Evolutionary conservation across 1,140 invertebrate genomes (phyloP).

Genomic region (Ips nitidus): DNA sequence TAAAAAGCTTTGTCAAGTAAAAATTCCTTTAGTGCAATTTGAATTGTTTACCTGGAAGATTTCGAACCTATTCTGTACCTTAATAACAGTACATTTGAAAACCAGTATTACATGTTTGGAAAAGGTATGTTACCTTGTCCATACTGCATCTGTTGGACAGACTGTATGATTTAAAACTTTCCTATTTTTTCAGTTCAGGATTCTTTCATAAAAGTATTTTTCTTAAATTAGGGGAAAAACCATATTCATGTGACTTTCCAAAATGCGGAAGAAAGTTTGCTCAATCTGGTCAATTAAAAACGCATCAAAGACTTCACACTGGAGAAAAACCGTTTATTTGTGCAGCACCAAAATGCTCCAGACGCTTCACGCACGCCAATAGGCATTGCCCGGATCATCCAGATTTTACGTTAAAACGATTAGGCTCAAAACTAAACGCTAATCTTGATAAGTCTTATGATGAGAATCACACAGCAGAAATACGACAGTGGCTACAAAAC

Average conservation of each 20-base stretch:
- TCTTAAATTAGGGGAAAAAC: slow-evolving; percentile 66
- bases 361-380: slow-evolving; percentile 81
- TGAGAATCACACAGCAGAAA: slow-evolving; percentile 48
- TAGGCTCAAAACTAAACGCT: slow-evolving; percentile 58
- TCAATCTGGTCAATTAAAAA: slow-evolving; percentile 82
- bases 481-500: slow-evolving; percentile 52
- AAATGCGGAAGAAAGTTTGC: slow-evolving; percentile 76
- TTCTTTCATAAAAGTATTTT: neutral
- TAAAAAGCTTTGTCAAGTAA: too few species aligned
- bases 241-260: slow-evolving; percentile 78
- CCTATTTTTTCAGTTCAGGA: too few species aligned
- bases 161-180: too few species aligned
- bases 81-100: too few species aligned
- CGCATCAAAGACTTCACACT: slow-evolving; percentile 79
- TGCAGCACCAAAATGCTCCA: slow-evolving; percentile 64
- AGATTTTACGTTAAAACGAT: slow-evolving; percentile 59
- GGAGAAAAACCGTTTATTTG: slow-evolving; percentile 83
- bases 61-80: too few species aligned
- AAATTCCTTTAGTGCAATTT: too few species aligned
- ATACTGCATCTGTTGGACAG: too few species aligned
- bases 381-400: slow-evolving; percentile 72
- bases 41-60: too few species aligned
- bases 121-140: too few species aligned
- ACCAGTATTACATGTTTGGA: too few species aligned
- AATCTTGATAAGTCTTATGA: slow-evolving; percentile 51